These are phyloP conservation scores for Vultur gryphus DNA, from an alignment of 2,797 vertebrate genomes.

Conservation along the genomic window DNA sequence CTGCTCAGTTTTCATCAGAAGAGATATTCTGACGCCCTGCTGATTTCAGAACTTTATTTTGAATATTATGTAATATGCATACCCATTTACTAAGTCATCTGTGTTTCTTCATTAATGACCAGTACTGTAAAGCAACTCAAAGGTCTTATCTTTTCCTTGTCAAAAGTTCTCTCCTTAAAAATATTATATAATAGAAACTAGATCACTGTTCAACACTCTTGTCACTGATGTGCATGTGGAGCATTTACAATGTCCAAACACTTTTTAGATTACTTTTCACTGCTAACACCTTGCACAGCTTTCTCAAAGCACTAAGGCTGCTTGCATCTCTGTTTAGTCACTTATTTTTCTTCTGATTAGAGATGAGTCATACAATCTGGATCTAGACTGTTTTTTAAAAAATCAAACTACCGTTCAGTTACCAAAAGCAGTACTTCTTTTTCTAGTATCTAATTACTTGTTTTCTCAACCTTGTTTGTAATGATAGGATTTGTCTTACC, in stretches of 20 bases:
- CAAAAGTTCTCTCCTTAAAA: background rate
- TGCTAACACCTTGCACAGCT: background rate
- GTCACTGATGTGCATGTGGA: background rate
- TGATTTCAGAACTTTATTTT: background rate
- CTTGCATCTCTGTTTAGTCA: background rate
- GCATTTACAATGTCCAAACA: background rate
- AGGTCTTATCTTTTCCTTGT: background rate
- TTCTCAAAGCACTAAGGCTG: background rate
- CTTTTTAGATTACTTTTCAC: background rate
- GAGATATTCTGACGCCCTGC: background rate
- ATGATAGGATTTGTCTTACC: background rate
- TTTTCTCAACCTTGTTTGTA: conserved; percentile 14
- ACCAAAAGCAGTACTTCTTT: background rate
- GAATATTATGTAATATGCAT: background rate
- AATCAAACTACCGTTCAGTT: background rate
- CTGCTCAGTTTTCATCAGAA: background rate
- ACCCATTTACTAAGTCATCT: background rate
- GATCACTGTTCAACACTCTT: background rate
- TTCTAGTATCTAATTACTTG: background rate
- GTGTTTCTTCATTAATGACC: background rate
- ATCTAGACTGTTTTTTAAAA: background rate
- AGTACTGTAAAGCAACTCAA: background rate
- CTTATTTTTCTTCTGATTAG: conserved; percentile 9
- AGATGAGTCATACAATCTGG: conserved; percentile 1
- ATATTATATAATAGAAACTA: background rate